A percentile compares a stretch with the other conserved stretches of the same genome.
Conservation (phyloP, 2,888 invertebrate species). For the Catocala nupta region DNA sequence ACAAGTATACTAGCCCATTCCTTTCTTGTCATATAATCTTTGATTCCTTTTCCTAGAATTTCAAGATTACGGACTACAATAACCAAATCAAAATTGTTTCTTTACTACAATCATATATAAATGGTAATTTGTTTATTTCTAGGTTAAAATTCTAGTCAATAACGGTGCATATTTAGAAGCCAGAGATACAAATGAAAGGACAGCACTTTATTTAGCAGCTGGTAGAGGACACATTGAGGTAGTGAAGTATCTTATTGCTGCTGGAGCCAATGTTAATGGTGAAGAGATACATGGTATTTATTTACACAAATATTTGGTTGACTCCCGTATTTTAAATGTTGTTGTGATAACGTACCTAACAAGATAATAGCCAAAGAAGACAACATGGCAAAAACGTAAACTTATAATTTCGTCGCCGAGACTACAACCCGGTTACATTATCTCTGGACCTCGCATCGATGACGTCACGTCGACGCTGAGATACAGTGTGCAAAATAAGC, state of each 20-base stretch:
- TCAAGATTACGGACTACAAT: too few relatives aligned
- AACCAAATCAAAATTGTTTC: too few relatives aligned
- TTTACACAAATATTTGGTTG: too few relatives aligned
- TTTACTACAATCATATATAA: not conserved
- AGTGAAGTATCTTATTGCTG: constrained; percentile 85
- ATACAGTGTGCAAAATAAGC: constrained; percentile 12
- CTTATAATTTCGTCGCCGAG: too few relatives aligned
- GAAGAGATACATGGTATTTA: constrained; percentile 89
- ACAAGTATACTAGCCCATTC: too few relatives aligned
- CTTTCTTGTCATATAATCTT: too few relatives aligned
- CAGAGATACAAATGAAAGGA: constrained; percentile 87
- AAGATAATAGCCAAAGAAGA: too few relatives aligned
- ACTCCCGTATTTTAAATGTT: too few relatives aligned
- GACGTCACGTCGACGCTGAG: constrained; percentile 15
- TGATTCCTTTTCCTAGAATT: too few relatives aligned
- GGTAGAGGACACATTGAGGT: constrained; percentile 76
- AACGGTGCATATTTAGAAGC: constrained; percentile 88
- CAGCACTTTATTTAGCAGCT: constrained; percentile 82
- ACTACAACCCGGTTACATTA: too few relatives aligned
- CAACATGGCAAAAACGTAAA: too few relatives aligned
- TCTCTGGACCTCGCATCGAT: constrained; percentile 9
- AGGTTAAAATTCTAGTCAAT: constrained; percentile 85
- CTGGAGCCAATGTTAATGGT: constrained; percentile 89
- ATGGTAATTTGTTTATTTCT: constrained; percentile 29
- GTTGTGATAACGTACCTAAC: too few relatives aligned